Conservation (phyloP, 2,797 vertebrate genomes). For the Pseudomugil tenellus region DNA sequence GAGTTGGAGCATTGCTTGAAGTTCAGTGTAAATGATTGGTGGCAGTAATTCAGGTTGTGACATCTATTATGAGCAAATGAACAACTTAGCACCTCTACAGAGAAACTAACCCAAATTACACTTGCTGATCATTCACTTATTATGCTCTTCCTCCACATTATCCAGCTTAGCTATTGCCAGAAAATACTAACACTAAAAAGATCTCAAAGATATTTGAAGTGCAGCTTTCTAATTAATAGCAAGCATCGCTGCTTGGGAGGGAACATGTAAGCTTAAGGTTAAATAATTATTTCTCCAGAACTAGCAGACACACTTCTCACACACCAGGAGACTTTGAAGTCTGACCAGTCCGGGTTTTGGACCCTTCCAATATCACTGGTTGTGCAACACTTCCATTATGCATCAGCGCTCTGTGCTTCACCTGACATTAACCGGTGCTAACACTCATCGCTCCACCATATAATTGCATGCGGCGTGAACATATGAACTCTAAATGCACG, state of each 20-base stretch:
- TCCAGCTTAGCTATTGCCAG: constrained; percentile 68
- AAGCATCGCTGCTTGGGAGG: constrained; percentile 59
- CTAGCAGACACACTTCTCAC: constrained; percentile 23
- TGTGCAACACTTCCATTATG: constrained; percentile 54
- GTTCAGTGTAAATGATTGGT: constrained; percentile 72
- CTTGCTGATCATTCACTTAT: constrained; percentile 73
- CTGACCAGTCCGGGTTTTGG: constrained; percentile 33
- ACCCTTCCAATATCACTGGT: constrained; percentile 31
- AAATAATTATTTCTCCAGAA: constrained; percentile 55
- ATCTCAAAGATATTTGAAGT: constrained; percentile 62
- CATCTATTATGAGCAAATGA: constrained; percentile 75
- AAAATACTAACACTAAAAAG: constrained; percentile 54
- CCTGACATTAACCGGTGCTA: constrained; percentile 45
- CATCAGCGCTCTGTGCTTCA: constrained; percentile 50
- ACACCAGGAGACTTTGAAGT: constrained; percentile 62
- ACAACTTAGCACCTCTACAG: constrained; percentile 64
- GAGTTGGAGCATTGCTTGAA: constrained; percentile 34
- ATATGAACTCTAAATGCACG: constrained; percentile 51
- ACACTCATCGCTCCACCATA: constrained; percentile 37
- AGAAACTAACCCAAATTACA: constrained; percentile 65
- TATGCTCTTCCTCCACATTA: constrained; percentile 44
- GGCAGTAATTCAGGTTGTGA: constrained; percentile 71
- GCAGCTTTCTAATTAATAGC: constrained; percentile 66
- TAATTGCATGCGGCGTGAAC: constrained; percentile 61
- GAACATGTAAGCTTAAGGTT: constrained; percentile 61